Evolutionary conservation across 2,113 vertebrate species (phyloP).

Genomic region (Oncorhynchus mykiss): DNA sequence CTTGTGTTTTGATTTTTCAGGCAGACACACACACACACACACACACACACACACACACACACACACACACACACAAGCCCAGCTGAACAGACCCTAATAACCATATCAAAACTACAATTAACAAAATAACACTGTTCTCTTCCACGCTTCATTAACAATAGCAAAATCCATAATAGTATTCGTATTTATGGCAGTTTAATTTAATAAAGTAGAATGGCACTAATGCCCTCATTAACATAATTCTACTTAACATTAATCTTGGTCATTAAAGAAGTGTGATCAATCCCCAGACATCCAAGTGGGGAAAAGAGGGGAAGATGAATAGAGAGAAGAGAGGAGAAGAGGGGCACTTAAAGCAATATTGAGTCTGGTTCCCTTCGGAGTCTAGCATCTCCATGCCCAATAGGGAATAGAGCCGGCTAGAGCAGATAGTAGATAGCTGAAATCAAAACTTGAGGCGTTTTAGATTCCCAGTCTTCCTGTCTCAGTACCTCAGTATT

Average conservation of each 20-base stretch:
- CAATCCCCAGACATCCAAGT: conserved; percentile 66
- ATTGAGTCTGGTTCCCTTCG: conserved; percentile 49
- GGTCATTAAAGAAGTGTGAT: conserved; percentile 74
- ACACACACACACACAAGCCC: conserved; percentile 46
- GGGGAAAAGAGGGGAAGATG: conserved; percentile 61
- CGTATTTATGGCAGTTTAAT: conserved; percentile 78
- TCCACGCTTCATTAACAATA: conserved; percentile 69
- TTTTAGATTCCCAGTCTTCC: conserved; percentile 46
- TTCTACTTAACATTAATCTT: conserved; percentile 78
- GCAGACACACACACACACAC: neutral
- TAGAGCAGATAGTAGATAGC: conserved; percentile 14
- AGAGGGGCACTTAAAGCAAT: conserved; percentile 46
- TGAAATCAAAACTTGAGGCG: conserved; percentile 18
- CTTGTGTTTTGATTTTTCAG: conserved; percentile 24
- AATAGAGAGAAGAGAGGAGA: conserved; percentile 36
- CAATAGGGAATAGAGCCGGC: conserved; percentile 50
- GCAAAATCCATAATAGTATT: conserved; percentile 67
- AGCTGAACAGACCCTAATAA: conserved; percentile 36
- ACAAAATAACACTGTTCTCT: conserved; percentile 66
- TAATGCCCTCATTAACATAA: conserved; percentile 73
- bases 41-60: neutral
- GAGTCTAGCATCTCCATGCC: conserved; percentile 41
- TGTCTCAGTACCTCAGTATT: conserved; percentile 36
- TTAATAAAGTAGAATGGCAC: conserved; percentile 80
- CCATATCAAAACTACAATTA: conserved; percentile 70